Percentiles rank a stretch among this genome's conserved stretches.
phyloP scores from a whole-genome alignment of 2,113 vertebrate species.

The Amblyornis subalaris region DNA sequence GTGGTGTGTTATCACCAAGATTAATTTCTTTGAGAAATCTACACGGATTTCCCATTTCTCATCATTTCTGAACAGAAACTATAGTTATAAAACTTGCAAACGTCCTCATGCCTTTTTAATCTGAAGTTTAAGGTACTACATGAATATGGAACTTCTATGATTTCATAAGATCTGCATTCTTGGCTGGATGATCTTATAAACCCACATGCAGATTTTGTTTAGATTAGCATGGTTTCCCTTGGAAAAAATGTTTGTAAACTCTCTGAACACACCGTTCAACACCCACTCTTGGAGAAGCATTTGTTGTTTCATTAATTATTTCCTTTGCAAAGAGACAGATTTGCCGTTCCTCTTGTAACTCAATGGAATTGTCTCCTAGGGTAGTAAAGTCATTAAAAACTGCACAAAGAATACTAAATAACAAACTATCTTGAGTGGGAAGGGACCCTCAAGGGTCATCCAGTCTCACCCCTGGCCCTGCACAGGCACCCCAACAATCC shows the following conservation, averaged over 20 bases:
- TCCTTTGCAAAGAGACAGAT: not conserved
- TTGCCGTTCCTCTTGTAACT: accelerated
- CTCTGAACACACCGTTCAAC: accelerated
- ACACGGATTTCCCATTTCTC: not conserved
- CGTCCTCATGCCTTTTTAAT: not conserved
- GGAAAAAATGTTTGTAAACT: not conserved
- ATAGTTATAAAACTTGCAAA: not conserved
- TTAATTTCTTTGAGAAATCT: not conserved
- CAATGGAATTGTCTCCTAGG: not conserved
- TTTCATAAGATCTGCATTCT: not conserved
- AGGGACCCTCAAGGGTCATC: too few relatives aligned
- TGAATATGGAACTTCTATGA: not conserved
- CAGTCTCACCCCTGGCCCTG: accelerated
- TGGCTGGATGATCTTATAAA: not conserved
- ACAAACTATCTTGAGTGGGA: not conserved
- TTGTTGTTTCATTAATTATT: not conserved
- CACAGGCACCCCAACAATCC: not conserved
- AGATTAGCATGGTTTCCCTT: not conserved
- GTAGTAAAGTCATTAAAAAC: not conserved
- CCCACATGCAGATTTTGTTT: not conserved
- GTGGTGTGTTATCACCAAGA: not conserved
- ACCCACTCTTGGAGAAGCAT: not conserved
- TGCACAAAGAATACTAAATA: not conserved
- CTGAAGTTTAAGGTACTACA: not conserved
- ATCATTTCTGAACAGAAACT: not conserved